Percentiles rank a stretch among this genome's conserved stretches.
phyloP scores from a whole-genome alignment of 37 sponge, comb jelly and placozoan species.

The Cladorhizidae sp. region DNA sequence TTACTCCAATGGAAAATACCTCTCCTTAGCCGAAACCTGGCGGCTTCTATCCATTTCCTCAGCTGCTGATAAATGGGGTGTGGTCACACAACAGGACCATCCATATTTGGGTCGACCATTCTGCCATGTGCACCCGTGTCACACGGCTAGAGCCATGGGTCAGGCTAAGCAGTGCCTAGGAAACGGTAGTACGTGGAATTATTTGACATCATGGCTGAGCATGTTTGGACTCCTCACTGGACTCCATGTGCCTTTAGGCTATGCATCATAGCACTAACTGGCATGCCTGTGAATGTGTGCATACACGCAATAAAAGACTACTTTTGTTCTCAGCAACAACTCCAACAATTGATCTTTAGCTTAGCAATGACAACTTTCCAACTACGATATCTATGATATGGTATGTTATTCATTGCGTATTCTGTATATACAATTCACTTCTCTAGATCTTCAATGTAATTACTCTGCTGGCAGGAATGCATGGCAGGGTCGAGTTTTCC shows the following conservation, averaged over 20 bases:
- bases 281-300: no score
- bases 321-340: no score
- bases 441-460: no score
- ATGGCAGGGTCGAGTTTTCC: no score
- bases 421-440: no score
- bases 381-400: no score
- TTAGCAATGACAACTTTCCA: no score
- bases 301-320: no score
- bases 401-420: no score
- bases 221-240: slow-evolving; percentile 63
- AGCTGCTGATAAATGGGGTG: slow-evolving; percentile 44
- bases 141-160: slow-evolving; percentile 81
- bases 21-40: slow-evolving; percentile 80
- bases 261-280: no score
- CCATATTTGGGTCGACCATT: slow-evolving; percentile 79
- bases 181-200: slow-evolving; percentile 11
- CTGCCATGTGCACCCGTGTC: slow-evolving; percentile 91
- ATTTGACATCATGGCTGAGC: slow-evolving; percentile 70
- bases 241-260: slow-evolving; percentile 45
- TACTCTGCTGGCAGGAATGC: no score
- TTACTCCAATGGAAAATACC: slow-evolving; percentile 52
- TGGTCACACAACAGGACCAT: slow-evolving; percentile 87
- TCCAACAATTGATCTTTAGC: no score
- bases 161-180: neutral
- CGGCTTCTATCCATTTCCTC: slow-evolving; percentile 19